Evolutionary conservation across 2,797 vertebrate genomes (phyloP).

Genomic region (Coracias cyanogaster): DNA sequence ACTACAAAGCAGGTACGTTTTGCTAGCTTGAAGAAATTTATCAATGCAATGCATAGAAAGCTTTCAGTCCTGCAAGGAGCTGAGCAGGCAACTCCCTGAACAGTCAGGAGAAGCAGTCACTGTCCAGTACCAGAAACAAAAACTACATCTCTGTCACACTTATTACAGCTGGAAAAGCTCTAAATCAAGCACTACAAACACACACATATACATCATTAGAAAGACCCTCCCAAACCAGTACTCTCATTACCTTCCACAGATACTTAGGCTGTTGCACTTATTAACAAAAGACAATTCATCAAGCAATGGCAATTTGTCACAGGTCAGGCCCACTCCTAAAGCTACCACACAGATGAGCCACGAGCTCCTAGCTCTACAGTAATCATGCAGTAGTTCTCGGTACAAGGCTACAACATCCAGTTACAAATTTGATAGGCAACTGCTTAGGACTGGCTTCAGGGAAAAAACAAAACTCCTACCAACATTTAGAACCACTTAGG

Average conservation of each 20-base stretch:
- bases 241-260: not conserved
- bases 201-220: not conserved
- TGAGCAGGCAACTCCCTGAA: not conserved
- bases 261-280: not conserved
- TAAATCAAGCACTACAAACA: not conserved
- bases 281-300: not conserved
- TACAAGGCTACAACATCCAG: not conserved
- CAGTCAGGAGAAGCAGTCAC: not conserved
- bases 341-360: not conserved
- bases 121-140: not conserved
- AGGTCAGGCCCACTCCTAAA: not conserved
- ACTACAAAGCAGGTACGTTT: not conserved
- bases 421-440: not conserved
- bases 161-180: not conserved
- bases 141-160: not conserved
- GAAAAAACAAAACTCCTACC: not conserved
- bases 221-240: not conserved
- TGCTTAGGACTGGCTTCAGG: not conserved
- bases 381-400: not conserved
- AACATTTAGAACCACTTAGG: not conserved
- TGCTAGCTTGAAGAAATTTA: not conserved
- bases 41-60: not conserved
- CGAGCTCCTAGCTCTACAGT: not conserved
- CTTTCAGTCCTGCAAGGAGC: not conserved
- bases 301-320: not conserved